Evolutionary conservation across 2,797 vertebrate species (phyloP), one percentile per base, ranked within the genome.

Genomic region (Enteromius paludinosus): DNA sequence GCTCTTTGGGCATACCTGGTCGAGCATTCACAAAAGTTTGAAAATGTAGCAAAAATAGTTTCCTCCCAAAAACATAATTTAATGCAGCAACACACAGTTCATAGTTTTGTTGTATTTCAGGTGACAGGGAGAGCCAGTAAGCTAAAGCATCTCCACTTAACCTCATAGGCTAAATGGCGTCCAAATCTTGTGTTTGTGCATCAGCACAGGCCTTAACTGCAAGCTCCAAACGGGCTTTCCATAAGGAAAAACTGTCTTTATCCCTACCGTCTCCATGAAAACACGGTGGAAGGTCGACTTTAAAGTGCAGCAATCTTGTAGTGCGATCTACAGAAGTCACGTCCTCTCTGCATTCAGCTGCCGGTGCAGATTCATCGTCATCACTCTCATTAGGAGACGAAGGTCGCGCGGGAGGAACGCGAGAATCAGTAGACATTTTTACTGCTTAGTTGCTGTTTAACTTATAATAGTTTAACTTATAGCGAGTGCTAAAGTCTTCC

Each of bases 141-240:
- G 70, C 45, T 65, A 81, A 62, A 5, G 82, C 82, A 79, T 85
- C 83, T 7, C 85, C 78, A 79, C 78, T 86, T 15, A 88, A 75
- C 18, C 68, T 18, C 0, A 78, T 84, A 12, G 84, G 79, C 1
- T 86, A 64, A 66, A 86, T 84, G 0, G 68, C 68, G 2, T 84
- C 75, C 35, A 83, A 75, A 35, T 84, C 72, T n/a, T 61, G 69
- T 11, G 30, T 45, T 10, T 83, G 83, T 54, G 45, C 18, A 18
- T 28, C 70, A 33, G 49, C 15, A 20, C 78, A 78, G 9, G 68
- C 78, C 3, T 38, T 69, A 23, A 71, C 66, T 10, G 33, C 49
- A 20, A 71, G 49, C 38, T 80, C 33, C 15, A 70, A 20, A 17
- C 1, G 30, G 20, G 79, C 56, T 66, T 75, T 59, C 62, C 72